Evolutionary conservation across 1,140 invertebrate species (phyloP).

Genomic region (Polypedilum vanderplanki): DNA sequence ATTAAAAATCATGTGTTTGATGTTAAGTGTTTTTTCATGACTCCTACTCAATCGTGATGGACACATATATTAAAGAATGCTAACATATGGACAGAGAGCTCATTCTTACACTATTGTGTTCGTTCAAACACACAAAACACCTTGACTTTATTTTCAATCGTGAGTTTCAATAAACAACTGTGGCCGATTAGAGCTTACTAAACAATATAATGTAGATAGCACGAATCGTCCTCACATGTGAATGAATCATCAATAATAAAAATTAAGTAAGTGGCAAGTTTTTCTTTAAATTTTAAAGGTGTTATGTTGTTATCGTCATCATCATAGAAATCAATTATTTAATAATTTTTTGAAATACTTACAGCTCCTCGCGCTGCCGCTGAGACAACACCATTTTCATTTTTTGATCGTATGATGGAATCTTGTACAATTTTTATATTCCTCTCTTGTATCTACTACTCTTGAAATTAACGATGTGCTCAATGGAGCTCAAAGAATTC

Average conservation of each 20-base stretch:
- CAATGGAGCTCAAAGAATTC: neutral
- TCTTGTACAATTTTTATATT: neutral
- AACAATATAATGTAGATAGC: neutral
- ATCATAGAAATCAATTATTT: neutral
- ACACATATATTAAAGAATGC: neutral
- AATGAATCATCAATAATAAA: neutral
- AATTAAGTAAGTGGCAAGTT: too few species aligned
- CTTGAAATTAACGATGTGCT: neutral
- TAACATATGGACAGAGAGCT: neutral
- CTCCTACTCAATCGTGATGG: neutral
- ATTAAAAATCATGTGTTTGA: neutral
- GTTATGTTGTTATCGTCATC: neutral
- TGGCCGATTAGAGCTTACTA: neutral
- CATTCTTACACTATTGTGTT: neutral
- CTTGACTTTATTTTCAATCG: neutral
- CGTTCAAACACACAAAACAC: neutral
- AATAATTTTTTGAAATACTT: slow-evolving; percentile 50
- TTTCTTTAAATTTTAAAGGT: too few species aligned
- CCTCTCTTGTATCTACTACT: neutral
- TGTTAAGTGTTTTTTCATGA: neutral
- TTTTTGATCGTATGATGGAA: slow-evolving; percentile 44
- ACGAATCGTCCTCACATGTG: neutral
- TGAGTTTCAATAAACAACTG: neutral
- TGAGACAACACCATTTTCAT: slow-evolving; percentile 99
- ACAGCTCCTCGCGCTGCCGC: slow-evolving; percentile 98